A percentile compares a stretch with the other conserved stretches of the same genome.
These are phyloP conservation scores for Asarcornis scutulata DNA, from an alignment of 2,113 vertebrate species.

Conservation along the genomic window DNA sequence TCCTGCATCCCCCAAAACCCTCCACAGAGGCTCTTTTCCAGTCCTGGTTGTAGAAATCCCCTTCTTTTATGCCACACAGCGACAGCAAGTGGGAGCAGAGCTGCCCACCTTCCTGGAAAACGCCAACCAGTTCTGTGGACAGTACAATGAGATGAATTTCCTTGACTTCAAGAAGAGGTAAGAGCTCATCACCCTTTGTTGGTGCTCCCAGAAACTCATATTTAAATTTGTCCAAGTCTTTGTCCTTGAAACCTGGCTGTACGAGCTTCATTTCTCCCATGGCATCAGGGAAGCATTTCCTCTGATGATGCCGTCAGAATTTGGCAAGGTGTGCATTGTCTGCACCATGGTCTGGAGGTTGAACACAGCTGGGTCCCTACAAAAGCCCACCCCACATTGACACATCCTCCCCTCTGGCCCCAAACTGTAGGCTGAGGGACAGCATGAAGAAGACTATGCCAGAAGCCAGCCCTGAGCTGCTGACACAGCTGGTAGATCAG, in stretches of 20 bases:
- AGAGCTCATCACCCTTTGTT: not conserved
- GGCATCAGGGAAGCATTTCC: not conserved
- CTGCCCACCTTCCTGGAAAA: constrained; percentile 52
- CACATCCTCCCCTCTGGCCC: not conserved
- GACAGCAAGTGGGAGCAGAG: not conserved
- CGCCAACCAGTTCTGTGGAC: constrained; percentile 65
- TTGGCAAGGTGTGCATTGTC: not conserved
- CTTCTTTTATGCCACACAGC: constrained; percentile 46
- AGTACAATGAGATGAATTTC: constrained; percentile 65
- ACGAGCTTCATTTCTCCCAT: not conserved
- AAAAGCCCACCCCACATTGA: not conserved
- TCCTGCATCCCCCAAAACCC: rapidly evolving
- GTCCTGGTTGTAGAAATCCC: not conserved
- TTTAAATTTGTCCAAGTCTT: rapidly evolving
- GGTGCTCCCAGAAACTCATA: not conserved
- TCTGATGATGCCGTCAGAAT: not conserved
- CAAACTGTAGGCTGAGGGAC: constrained; percentile 10
- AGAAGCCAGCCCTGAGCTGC: not conserved
- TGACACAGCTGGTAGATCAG: constrained; percentile 34
- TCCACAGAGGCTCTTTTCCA: not conserved
- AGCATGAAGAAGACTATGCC: not conserved
- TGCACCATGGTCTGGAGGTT: not conserved
- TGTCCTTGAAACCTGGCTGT: not conserved
- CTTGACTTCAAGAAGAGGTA: constrained; percentile 78
- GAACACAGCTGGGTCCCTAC: rapidly evolving